Evolutionary conservation across 2,113 vertebrate species (phyloP).

Genomic region (Dasyprocta punctata): DNA sequence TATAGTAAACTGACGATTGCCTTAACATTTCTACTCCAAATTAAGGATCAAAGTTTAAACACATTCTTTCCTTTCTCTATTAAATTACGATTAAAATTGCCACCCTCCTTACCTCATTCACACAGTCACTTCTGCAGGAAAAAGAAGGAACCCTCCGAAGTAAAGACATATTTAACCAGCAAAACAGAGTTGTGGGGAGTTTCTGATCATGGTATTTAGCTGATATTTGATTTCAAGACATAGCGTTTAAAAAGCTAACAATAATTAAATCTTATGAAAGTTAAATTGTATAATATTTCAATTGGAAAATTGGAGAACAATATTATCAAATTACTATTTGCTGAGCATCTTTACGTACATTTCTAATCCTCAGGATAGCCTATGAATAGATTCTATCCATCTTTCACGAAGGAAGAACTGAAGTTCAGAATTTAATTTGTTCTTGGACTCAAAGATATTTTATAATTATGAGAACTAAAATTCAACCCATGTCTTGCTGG

Average conservation of each 20-base stretch:
- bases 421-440: not conserved
- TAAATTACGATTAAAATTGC: conserved; percentile 72
- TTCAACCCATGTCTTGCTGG: not conserved
- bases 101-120: conserved; percentile 62
- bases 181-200: conserved; percentile 34
- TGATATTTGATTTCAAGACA: conserved; percentile 1
- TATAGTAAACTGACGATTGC: conserved; percentile 57
- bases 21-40: conserved; percentile 66
- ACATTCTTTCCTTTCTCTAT: conserved; percentile 58
- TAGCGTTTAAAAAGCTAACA: not conserved
- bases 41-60: conserved; percentile 74
- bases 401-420: not conserved
- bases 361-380: not conserved
- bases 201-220: not conserved
- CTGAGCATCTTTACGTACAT: not conserved
- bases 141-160: not conserved
- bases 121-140: not conserved
- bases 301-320: not conserved
- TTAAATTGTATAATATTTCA: not conserved
- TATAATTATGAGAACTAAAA: not conserved
- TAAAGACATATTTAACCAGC: conserved; percentile 44
- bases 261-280: conserved; percentile 18
- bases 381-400: not conserved
- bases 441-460: not conserved
- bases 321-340: not conserved